Evolutionary conservation across 2,888 invertebrate genomes (phyloP), one percentile per base, ranked within the genome.

Genomic region (Nowickia ferox): DNA sequence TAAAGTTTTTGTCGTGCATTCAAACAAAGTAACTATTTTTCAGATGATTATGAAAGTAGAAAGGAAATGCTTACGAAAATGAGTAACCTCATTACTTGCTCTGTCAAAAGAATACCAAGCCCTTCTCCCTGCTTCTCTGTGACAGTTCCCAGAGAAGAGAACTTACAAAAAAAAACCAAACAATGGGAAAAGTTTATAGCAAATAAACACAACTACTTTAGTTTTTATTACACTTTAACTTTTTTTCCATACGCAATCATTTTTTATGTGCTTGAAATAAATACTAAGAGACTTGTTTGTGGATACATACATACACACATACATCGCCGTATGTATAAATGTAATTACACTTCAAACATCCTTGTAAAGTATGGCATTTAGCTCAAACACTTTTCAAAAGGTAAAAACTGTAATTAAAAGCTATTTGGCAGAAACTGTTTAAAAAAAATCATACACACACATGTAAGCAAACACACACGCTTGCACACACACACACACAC

Each of bases 391-490:
- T 83, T 77, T 83, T 59, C 71, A 6, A 77, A 65, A 78, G 44
- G 65, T 76, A 74, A 78, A 79, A 71, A 53, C 74, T 82, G 85
- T 86, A 86, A 86, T 86, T 82, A 86, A 86, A 86, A 86, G 68
- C 68, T 74, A 75, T 80, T 84, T 76, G 59, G 59, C 46, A 57
- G 15, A 69, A 71, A 65, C 44, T 57, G 63, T 42, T 46, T 9
- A 3, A 71, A 40, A 42, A 46, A 46, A 30, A 11, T 3, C 5
- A 55, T 30, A 55, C 30, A n/a, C n/a, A 40, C 1, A 48, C 9
- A 59, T 3, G 42, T 1, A 0, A 19, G 19, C 10, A 30, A 0
- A 66, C 9, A 57, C 19, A 22, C 53, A 48, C 10, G 48, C 19
- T 9, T 9, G 8, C 9, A 9, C 19, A 19, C 38, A 42, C 3